These are phyloP conservation scores for Rousettus madagascariensis DNA, from an alignment of 2,797 vertebrate genomes.

Conservation along the genomic window DNA sequence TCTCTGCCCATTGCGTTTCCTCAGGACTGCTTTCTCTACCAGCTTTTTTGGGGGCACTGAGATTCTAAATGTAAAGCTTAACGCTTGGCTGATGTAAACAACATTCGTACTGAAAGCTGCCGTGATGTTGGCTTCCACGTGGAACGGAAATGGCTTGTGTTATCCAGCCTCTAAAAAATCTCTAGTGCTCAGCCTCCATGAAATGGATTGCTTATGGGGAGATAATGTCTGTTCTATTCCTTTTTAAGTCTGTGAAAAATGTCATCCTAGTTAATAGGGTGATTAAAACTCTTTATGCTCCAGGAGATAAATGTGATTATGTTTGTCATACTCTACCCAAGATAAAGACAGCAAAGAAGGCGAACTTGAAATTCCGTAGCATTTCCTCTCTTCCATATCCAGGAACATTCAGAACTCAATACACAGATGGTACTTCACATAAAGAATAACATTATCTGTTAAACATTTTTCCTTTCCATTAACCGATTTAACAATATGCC, in stretches of 20 bases:
- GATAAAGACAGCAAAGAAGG: constrained; percentile 78
- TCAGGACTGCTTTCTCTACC: not conserved
- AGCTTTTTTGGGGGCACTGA: not conserved
- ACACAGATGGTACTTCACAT: constrained; percentile 78
- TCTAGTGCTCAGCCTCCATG: constrained; percentile 72
- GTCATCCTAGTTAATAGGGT: constrained; percentile 80
- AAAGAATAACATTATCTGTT: constrained; percentile 81
- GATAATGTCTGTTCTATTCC: constrained; percentile 78
- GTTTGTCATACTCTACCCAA: constrained; percentile 76
- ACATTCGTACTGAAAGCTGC: constrained; percentile 39
- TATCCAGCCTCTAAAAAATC: constrained; percentile 51
- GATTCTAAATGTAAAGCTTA: constrained; percentile 56
- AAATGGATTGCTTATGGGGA: constrained; percentile 77
- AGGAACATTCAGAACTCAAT: constrained; percentile 70
- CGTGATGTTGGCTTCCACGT: constrained; percentile 54
- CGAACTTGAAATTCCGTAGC: constrained; percentile 77
- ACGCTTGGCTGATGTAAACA: not conserved
- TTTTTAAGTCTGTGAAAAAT: constrained; percentile 82
- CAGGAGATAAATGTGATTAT: constrained; percentile 81
- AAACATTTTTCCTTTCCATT: constrained; percentile 82
- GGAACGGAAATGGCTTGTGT: constrained; percentile 61
- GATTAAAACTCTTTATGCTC: constrained; percentile 82
- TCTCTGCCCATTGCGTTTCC: not conserved
- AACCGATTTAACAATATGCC: constrained; percentile 83
- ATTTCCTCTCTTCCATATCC: constrained; percentile 70